phyloP scores from a whole-genome alignment of 2,888 invertebrate genomes.

The Pharmacophagus antenor region DNA sequence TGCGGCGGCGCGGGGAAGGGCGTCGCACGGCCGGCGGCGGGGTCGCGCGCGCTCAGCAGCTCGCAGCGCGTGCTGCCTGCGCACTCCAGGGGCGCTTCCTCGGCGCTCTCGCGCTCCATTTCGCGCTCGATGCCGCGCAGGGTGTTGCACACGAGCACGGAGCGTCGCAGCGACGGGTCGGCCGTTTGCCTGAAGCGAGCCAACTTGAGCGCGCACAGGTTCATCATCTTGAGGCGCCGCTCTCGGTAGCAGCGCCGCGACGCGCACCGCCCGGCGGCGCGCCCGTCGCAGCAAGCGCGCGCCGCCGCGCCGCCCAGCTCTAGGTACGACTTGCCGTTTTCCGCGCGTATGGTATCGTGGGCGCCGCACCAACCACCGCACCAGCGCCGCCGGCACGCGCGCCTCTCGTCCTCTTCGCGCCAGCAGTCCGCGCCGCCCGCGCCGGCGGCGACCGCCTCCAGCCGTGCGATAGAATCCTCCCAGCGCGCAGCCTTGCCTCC shows the following conservation, averaged over 20 bases:
- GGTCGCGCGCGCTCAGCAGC: conserved; percentile 74
- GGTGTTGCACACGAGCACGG: conserved; percentile 96
- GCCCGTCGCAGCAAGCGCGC: conserved; percentile 88
- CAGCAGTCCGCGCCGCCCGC: conserved; percentile 83
- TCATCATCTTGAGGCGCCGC: conserved; percentile 92
- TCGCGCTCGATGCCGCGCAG: conserved; percentile 93
- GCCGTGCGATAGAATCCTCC: conserved; percentile 76
- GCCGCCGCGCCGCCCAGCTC: conserved; percentile 91
- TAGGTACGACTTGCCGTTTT: conserved; percentile 94
- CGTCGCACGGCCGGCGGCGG: conserved; percentile 83
- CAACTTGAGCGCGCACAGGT: conserved; percentile 95
- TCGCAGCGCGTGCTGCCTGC: conserved; percentile 81
- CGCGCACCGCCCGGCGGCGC: conserved; percentile 87
- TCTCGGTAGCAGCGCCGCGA: conserved; percentile 92
- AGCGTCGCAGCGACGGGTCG: conserved; percentile 93
- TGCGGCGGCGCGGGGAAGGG: conserved; percentile 82
- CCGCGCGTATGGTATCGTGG: conserved; percentile 92
- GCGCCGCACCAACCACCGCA: conserved; percentile 79
- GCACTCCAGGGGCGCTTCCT: conserved; percentile 73
- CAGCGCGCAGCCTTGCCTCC: conserved; percentile 77
- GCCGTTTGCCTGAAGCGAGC: conserved; percentile 93
- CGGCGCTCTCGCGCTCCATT: conserved; percentile 86
- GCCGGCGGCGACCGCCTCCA: conserved; percentile 82
- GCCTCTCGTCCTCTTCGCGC: conserved; percentile 78
- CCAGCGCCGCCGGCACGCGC: conserved; percentile 80